A percentile compares a stretch with the other conserved stretches of the same genome.
Evolutionary conservation across 2,888 invertebrate species (phyloP).

Genomic region (Pilophorus perplexus): DNA sequence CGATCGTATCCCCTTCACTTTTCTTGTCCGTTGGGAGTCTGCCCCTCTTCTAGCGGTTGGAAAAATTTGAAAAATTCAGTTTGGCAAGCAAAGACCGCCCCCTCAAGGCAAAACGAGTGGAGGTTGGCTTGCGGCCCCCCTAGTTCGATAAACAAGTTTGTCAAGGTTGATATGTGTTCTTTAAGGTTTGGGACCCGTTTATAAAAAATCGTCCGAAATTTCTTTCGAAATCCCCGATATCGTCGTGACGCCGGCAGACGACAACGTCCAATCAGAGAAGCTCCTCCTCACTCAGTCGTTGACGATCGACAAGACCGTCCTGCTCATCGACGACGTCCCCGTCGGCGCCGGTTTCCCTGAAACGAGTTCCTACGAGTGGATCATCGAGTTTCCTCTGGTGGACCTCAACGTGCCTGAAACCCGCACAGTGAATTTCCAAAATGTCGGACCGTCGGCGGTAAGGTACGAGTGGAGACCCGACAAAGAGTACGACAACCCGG

Average conservation of each 20-base stretch:
- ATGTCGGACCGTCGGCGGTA: slow-evolving; percentile 21
- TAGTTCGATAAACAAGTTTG: too few species aligned
- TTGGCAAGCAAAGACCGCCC: too few species aligned
- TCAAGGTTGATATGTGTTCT: too few species aligned
- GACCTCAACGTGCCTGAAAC: slow-evolving; percentile 12
- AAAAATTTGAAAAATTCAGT: too few species aligned
- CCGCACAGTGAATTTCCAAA: neutral
- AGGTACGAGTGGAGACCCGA: slow-evolving; percentile 19
- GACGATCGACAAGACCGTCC: slow-evolving; percentile 13
- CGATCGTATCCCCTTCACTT: too few species aligned
- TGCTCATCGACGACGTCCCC: slow-evolving; percentile 18
- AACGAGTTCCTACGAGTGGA: slow-evolving; percentile 20
- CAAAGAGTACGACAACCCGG: neutral
- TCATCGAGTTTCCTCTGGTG: neutral
- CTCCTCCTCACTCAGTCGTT: neutral
- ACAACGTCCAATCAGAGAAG: neutral
- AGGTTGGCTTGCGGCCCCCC: too few species aligned
- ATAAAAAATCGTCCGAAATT: neutral
- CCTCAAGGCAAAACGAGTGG: too few species aligned
- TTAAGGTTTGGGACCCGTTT: neutral
- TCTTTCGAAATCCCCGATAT: slow-evolving; percentile 6
- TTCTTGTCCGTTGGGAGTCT: too few species aligned
- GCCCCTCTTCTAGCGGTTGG: too few species aligned
- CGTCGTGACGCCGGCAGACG: neutral
- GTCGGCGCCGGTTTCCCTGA: slow-evolving; percentile 13